Conservation (phyloP, 2,888 invertebrate genomes). For the Tenthredo scrophulariae region DNA sequence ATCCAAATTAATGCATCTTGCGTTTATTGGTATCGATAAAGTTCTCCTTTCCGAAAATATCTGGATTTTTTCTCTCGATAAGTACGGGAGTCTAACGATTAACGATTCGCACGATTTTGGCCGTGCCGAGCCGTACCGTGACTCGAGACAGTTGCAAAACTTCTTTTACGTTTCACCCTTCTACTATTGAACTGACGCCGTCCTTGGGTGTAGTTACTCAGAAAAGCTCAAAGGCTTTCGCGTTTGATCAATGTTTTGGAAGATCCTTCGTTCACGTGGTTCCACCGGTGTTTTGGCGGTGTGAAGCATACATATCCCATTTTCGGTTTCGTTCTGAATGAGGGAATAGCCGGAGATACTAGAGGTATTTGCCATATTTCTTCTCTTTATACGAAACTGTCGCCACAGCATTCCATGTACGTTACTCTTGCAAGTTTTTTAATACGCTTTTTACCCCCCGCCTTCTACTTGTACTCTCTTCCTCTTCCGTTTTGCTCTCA, state of each 20-base stretch:
- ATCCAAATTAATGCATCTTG: neutral
- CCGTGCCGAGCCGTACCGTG: slow-evolving; percentile 27
- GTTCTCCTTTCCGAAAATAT: neutral
- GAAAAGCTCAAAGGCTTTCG: slow-evolving; percentile 45
- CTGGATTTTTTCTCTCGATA: neutral
- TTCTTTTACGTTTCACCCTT: slow-evolving; percentile 34
- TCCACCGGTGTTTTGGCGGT: neutral
- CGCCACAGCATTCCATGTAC: neutral
- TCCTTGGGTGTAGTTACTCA: slow-evolving; percentile 30
- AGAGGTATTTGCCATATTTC: slow-evolving; percentile 1
- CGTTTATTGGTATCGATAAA: neutral
- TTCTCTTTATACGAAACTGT: neutral
- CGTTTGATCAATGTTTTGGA: slow-evolving; percentile 53
- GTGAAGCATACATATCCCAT: slow-evolving; percentile 25
- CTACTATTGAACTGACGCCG: slow-evolving; percentile 15
- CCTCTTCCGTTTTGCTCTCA: neutral
- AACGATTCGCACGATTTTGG: slow-evolving; percentile 21
- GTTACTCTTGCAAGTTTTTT: slow-evolving; percentile 28
- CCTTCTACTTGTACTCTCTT: neutral
- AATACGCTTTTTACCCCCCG: neutral
- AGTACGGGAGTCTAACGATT: slow-evolving; percentile 15
- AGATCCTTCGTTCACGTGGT: slow-evolving; percentile 38
- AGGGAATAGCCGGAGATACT: neutral
- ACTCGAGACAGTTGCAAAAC: slow-evolving; percentile 11
- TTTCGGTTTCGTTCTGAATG: neutral